These are phyloP conservation scores for Heterotis niloticus DNA, from an alignment of 2,113 vertebrate genomes.

Conservation along the genomic window DNA sequence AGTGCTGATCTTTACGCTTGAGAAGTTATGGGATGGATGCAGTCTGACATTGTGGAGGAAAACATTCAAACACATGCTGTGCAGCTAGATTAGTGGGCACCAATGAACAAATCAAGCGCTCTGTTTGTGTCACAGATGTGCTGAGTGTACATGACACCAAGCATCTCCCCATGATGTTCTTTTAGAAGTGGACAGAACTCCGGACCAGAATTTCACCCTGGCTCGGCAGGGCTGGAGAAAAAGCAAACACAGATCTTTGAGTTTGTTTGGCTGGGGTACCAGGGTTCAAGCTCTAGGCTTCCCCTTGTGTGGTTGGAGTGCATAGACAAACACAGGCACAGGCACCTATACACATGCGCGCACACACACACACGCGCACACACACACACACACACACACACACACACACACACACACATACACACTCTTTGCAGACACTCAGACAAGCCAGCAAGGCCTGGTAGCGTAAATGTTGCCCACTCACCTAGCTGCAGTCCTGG, in stretches of 20 bases:
- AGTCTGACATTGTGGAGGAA: not conserved
- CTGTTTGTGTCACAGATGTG: not conserved
- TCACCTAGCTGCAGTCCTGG: constrained; percentile 68
- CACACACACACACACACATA: constrained; percentile 22
- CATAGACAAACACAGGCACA: constrained; percentile 24
- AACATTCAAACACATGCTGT: not conserved
- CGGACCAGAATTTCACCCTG: not conserved
- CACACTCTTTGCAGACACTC: constrained; percentile 17
- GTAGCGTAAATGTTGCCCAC: constrained; percentile 50
- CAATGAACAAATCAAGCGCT: too few relatives aligned
- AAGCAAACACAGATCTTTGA: not conserved
- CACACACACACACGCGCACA: constrained; percentile 16
- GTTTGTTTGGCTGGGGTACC: constrained; percentile 5
- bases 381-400: constrained; percentile 27
- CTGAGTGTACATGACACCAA: not conserved
- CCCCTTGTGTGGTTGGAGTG: not conserved
- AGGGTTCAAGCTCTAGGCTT: constrained; percentile 48
- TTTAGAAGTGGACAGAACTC: not conserved
- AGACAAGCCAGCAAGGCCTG: constrained; percentile 35
- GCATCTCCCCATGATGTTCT: not conserved
- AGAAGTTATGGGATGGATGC: not conserved
- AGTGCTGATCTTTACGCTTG: not conserved
- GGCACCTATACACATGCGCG: constrained; percentile 5
- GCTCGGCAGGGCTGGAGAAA: not conserved
- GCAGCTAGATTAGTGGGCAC: not conserved